Evolutionary conservation across 2,888 invertebrate species (phyloP).

Genomic region (Morinoia aosen): DNA sequence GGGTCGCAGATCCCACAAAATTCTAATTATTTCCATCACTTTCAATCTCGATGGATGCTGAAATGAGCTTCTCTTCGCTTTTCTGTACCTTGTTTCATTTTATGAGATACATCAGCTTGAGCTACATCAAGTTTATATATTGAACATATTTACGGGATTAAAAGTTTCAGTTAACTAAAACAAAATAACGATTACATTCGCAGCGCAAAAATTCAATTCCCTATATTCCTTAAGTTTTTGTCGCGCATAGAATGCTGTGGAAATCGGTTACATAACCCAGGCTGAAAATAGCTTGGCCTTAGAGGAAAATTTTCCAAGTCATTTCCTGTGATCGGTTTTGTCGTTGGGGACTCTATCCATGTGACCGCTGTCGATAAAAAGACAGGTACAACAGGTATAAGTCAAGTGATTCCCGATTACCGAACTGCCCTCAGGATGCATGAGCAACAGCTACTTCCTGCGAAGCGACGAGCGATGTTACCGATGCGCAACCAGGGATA

Average conservation of each 20-base stretch:
- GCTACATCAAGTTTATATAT: neutral
- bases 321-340: neutral
- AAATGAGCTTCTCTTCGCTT: too few relatives aligned
- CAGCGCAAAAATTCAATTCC: neutral
- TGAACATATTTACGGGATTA: neutral
- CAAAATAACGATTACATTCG: neutral
- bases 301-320: neutral
- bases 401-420: neutral
- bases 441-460: neutral
- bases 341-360: neutral
- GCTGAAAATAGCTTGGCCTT: neutral
- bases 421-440: neutral
- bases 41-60: neutral
- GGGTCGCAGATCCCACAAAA: neutral
- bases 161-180: neutral
- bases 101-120: neutral
- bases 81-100: too few relatives aligned
- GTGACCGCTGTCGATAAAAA: neutral
- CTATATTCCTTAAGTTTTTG: neutral
- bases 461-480: neutral
- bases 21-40: neutral
- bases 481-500: neutral
- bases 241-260: neutral
- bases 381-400: neutral
- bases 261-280: neutral